Conservation (phyloP, 1,140 invertebrate species). For the Metopolophium dirhodum region DNA sequence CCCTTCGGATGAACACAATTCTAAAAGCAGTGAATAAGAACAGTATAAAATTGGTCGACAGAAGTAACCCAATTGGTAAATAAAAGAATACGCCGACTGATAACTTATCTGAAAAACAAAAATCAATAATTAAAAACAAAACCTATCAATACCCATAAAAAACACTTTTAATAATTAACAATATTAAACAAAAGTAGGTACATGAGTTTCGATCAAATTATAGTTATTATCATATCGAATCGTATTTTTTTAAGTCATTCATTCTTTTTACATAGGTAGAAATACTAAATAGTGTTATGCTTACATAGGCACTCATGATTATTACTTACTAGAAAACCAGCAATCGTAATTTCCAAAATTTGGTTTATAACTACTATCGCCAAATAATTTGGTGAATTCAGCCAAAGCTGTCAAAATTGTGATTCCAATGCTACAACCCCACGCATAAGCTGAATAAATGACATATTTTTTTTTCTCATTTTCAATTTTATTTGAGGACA, state of each 20-base stretch:
- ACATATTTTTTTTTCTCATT: slow-evolving; percentile 59
- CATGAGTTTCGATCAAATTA: background rate
- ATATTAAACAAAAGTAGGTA: background rate
- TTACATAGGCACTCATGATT: background rate
- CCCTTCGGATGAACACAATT: slow-evolving; percentile 60
- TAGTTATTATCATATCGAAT: too few species aligned
- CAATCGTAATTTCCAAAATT: slow-evolving; percentile 59
- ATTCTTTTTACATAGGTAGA: background rate
- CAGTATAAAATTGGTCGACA: slow-evolving; percentile 62
- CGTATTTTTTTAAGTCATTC: too few species aligned
- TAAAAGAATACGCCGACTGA: slow-evolving; percentile 60
- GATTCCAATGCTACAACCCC: slow-evolving; percentile 60
- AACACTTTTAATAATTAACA: background rate
- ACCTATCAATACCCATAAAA: background rate
- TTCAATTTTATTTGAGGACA: slow-evolving; percentile 28
- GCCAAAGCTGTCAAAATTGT: slow-evolving; percentile 60
- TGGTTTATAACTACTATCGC: slow-evolving; percentile 56
- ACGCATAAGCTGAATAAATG: slow-evolving; percentile 62
- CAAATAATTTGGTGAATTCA: slow-evolving; percentile 56
- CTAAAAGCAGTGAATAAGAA: slow-evolving; percentile 62
- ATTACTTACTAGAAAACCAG: slow-evolving; percentile 60
- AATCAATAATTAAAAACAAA: background rate
- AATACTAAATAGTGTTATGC: background rate
- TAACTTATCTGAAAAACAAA: slow-evolving; percentile 57
- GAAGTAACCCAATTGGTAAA: slow-evolving; percentile 61